phyloP scores from a whole-genome alignment of 2,113 vertebrate genomes.

The Notarius lentiginosus region DNA sequence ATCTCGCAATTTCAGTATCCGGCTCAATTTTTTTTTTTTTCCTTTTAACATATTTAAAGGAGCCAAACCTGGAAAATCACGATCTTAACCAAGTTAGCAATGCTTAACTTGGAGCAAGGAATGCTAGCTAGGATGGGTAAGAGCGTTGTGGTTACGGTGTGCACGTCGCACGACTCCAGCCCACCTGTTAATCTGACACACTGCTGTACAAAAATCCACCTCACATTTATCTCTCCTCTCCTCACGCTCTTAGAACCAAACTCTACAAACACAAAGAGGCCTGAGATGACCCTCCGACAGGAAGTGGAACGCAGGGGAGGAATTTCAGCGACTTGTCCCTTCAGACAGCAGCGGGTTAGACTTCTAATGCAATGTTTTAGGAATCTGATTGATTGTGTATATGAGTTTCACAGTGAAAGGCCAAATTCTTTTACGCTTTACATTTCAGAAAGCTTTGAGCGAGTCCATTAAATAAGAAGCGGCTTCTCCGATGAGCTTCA shows the following conservation, averaged over 20 bases:
- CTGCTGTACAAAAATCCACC: not conserved
- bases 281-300: not conserved
- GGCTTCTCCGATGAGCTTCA: not conserved
- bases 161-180: too few species aligned
- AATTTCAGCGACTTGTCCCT: slow-evolving; percentile 1
- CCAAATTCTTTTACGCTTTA: slow-evolving; percentile 9
- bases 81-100: not conserved
- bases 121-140: not conserved
- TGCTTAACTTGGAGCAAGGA: not conserved
- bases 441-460: not conserved
- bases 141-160: not conserved
- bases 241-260: not conserved
- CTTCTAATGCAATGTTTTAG: not conserved
- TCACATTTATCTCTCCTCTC: not conserved
- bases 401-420: slow-evolving; percentile 22
- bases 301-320: slow-evolving; percentile 18
- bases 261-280: not conserved
- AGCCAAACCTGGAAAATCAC: not conserved
- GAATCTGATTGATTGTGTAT: not conserved
- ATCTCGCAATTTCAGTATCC: not conserved
- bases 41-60: not conserved
- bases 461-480: slow-evolving; percentile 28
- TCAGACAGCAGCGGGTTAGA: slow-evolving; percentile 12
- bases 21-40: not conserved
- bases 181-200: not conserved